phyloP scores from a whole-genome alignment of 2,888 invertebrate genomes.

The Eupithecia dodoneata region DNA sequence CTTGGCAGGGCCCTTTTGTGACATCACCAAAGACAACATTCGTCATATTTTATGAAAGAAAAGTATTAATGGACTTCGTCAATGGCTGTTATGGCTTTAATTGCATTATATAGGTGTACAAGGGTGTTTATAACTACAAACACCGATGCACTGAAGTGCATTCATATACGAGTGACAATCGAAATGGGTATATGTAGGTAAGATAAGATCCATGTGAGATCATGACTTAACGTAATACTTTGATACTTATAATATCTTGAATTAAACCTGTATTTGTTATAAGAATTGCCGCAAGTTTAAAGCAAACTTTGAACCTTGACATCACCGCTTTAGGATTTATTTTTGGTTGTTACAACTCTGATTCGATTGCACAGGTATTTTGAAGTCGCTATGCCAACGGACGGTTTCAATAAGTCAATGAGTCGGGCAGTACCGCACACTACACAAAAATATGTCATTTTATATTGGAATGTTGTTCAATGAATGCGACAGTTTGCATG shows the following conservation, averaged over 20 bases:
- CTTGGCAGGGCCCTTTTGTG: not conserved
- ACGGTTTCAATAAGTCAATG: not conserved
- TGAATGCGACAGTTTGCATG: not conserved
- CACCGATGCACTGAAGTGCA: not conserved
- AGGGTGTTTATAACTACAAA: not conserved
- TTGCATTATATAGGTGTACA: not conserved
- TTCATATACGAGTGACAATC: not conserved
- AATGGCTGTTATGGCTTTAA: not conserved
- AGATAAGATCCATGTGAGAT: constrained; percentile 4
- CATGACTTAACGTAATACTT: constrained; percentile 29
- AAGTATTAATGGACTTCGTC: not conserved
- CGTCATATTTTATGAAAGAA: not conserved
- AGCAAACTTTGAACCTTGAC: not conserved
- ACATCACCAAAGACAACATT: not conserved
- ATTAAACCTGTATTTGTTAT: not conserved
- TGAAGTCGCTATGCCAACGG: not conserved
- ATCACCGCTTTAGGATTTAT: not conserved
- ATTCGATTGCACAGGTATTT: not conserved
- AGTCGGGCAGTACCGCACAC: not conserved
- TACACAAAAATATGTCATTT: not conserved
- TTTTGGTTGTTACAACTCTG: not conserved
- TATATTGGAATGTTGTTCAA: not conserved
- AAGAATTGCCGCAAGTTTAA: not conserved
- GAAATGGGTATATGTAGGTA: not conserved
- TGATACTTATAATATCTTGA: constrained; percentile 24